These are phyloP conservation scores for Helostoma temminkii DNA, from an alignment of 2,797 vertebrate genomes.

Conservation along the genomic window DNA sequence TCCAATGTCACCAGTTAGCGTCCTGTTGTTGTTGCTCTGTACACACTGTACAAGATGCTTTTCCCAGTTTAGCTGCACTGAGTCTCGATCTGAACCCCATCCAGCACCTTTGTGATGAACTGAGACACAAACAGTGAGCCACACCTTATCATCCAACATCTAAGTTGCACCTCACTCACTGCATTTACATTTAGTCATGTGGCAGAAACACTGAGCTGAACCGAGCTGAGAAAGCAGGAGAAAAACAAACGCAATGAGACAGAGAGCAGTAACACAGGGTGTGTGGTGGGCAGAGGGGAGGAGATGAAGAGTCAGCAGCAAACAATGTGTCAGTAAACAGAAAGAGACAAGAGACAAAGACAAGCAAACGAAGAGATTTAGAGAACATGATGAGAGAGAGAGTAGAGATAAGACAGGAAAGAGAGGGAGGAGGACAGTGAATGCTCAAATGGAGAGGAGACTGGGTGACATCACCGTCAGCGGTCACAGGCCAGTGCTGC, in stretches of 20 bases:
- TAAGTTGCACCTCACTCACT: too few relatives aligned
- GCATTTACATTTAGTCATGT: too few relatives aligned
- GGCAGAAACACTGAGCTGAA: not conserved
- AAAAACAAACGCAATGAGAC: not conserved
- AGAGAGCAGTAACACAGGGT: not conserved
- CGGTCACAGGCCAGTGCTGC: constrained; percentile 60
- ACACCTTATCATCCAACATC: too few relatives aligned
- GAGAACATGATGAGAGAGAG: constrained; percentile 1
- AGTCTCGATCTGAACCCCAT: not conserved
- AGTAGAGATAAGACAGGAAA: not conserved
- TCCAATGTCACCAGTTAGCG: too few relatives aligned
- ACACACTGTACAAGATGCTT: too few relatives aligned
- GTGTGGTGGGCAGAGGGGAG: not conserved
- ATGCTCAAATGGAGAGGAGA: constrained; percentile 18
- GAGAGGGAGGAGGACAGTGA: not conserved
- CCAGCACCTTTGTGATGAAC: not conserved
- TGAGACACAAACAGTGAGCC: not conserved
- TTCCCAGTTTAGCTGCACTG: too few relatives aligned
- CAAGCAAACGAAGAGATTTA: not conserved
- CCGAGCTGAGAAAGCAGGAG: not conserved
- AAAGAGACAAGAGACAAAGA: not conserved
- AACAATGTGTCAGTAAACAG: not conserved
- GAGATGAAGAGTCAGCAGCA: constrained; percentile 40
- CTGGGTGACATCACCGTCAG: constrained; percentile 65
- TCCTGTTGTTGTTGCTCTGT: too few relatives aligned